Evolutionary conservation across 2,797 vertebrate genomes (phyloP), one percentile per base, ranked within the genome.

Genomic region (Poecilia gillii): DNA sequence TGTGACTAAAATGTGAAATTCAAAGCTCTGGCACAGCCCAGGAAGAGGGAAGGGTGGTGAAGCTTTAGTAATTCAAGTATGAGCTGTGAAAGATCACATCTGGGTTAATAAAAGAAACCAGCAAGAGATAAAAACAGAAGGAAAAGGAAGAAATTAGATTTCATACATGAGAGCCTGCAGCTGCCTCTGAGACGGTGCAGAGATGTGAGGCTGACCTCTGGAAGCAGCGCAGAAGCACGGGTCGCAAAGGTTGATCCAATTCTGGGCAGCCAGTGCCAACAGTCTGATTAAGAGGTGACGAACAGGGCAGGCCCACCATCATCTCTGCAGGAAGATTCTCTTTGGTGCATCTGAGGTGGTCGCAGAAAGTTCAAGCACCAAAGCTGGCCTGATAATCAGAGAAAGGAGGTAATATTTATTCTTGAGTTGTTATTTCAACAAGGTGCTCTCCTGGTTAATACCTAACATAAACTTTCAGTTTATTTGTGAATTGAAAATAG

Each of bases 221-320:
- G 74, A 93, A 85, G 90, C 88, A 84, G 90, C 87, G 89, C 79
- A 83, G 88, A 88, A 90, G 75, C 79, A 86, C 81, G 87, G 93
- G 90, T 94, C 90, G 82, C 77, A 1, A 84, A 78, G 87, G 92
- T 90, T 91, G 90, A 93, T 91, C 90, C 91, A 90, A 89, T 92
- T 92, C 90, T 84, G 90, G 89, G 74, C 89, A 84, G 85, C 73
- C 88, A 45, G 86, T 87, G 92, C 90, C 88, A 91, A 81, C 82
- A 73, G 87, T 88, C 87, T 92, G 92, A 94, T 94, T 91, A 93
- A 89, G 90, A 90, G 87, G 90, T 91, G 92, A 92, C 76, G 89
- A 85, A 84, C 79, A 91, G 91, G 89, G 83, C 89, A 89, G 73
- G 78, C 87, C 28, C 45, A 85, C 87, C 80, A 80, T 87, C 86